Evolutionary conservation across 2,797 vertebrate genomes (phyloP), one percentile per base, ranked within the genome.

Genomic region (Gastrophryne carolinensis): DNA sequence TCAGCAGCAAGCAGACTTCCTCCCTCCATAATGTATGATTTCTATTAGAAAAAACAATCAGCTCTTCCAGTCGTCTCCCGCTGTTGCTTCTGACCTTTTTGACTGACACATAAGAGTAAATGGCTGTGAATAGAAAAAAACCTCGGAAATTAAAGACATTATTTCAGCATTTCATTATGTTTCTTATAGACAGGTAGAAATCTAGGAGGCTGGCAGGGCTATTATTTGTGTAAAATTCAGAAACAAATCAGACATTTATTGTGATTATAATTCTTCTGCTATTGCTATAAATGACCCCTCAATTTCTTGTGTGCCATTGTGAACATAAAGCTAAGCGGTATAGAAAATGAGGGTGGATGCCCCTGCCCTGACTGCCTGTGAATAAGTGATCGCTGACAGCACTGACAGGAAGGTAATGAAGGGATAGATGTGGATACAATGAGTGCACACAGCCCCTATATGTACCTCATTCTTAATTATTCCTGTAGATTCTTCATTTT

Each of bases 101-200:
- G 86, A 87, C 81, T 87, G 87, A 85, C 69, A 87, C 84, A 82
- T 32, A 47, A 75, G 81, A 83, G 79, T 77, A 67, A 65, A 66
- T 82, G 87, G 80, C 83, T 85, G 54, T 73, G 75, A 86, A 86
- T 82, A 82, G 86, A 89, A 84, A 83, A 87, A 79, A 29, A 77
- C 79, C 44, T 84, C 77, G 81, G 75, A 87, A 91, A 88, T 92
- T 92, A 85, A 78, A 93, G 89, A 88, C 86, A 88, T 89, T 85
- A 81, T 92, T 95, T 96, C 95, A 96, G 96, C 95, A 95, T 96
- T 97, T 96, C 94, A 97, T 97, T 95, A 95, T 90, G 87, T 87
- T 88, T 93, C 93, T 93, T 93, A 94, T 91, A 47, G 44, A 19
- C 17, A 47, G 17, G 21, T 47, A 19, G 8, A 47, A 47, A 47